Evolutionary conservation across 2,888 invertebrate genomes (phyloP), one percentile per base, ranked within the genome.

Genomic region (Agrochola circellaris): DNA sequence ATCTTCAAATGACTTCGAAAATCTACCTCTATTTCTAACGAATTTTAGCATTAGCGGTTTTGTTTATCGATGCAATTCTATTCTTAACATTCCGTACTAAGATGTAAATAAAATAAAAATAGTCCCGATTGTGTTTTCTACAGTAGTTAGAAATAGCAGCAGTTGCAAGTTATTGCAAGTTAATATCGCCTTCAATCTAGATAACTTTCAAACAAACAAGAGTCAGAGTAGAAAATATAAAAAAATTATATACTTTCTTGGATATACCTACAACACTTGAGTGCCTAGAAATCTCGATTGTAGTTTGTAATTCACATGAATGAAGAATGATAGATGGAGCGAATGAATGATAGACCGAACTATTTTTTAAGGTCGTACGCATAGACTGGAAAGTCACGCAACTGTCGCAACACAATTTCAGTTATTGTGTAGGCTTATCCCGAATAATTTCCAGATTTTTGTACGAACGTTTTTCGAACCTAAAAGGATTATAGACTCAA

Each of bases 281-380:
- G 23, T 13, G 20, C 23, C 48, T 65, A n/a, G 4, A 23, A 65
- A 34, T 73, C 9, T 23, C n/a, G 45, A 13, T n/a, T 34, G 0
- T 26, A 38, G 17, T 51, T 26, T n/a, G 34, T 38, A n/a, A n/a
- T 65, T 7, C 45, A 20, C 58, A 30, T 30, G 42, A 74, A 66
- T 79, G 15, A 54, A 54, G 9, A 74, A 26, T 45, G n/a, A 54
- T 34, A 74, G 23, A 73, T 70, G 5, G 30, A 79, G 26, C n/a
- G 48, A 73, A 42, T 56, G 20, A 80, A 62, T 62, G 38, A 62
- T 38, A 45, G 54, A 45, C 17, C 4, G 20, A 80, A 38, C 38
- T n/a, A 56, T 72, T 17, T 72, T 20, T 20, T 20, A 20, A n/a
- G 11, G 3, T 42, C 6, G 3, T 30, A 15, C 26, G 20, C 15